Evolutionary conservation across 2,113 vertebrate species (phyloP), one percentile per base, ranked within the genome.

Genomic region (Silurus glanis): DNA sequence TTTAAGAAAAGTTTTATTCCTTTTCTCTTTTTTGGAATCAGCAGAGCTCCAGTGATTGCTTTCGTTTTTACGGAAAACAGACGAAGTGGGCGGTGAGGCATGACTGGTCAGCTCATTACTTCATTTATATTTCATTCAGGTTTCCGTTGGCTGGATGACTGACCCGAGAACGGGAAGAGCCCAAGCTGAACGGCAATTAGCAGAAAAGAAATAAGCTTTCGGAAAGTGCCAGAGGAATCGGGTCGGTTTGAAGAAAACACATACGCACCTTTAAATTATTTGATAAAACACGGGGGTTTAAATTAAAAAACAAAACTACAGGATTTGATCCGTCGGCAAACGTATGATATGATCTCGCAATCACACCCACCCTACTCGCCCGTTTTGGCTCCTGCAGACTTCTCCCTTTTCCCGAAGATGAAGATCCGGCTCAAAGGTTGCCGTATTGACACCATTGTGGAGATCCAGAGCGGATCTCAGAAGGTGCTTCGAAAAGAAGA

Each of bases 41-140:
- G 45, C 84, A 78, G 5, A 8, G 62, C 59, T 80, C 79, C 71
- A 61, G 56, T 28, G 85, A 86, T 80, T 45, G 56, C 51, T 49
- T 62, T 81, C 28, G 12, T 55, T 53, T 88, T 90, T 80, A 76
- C n/a, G 62, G 59, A 83, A 85, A 84, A 16, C 79, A 86, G 82
- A 76, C 19, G 17, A 61, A 25, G 0, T 79, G 17, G 55, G 37
- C 9, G 9, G 49, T 37, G 56, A 82, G 74, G 83, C 75, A 64
- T 51, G 56, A 59, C 49, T 67, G 25, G 62, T 80, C 62, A 17
- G 51, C 62, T 67, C 75, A 55, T 67, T 85, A n/a, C 19, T 55
- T 85, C 62, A 45, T 79, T 79, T 56, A 67, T 67, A 85, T 79
- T 67, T 67, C 16, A 79, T 78, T 78, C 51, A 67, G 10, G 76